phyloP scores from a whole-genome alignment of 2,113 vertebrate genomes.

The Grallaria varia region DNA sequence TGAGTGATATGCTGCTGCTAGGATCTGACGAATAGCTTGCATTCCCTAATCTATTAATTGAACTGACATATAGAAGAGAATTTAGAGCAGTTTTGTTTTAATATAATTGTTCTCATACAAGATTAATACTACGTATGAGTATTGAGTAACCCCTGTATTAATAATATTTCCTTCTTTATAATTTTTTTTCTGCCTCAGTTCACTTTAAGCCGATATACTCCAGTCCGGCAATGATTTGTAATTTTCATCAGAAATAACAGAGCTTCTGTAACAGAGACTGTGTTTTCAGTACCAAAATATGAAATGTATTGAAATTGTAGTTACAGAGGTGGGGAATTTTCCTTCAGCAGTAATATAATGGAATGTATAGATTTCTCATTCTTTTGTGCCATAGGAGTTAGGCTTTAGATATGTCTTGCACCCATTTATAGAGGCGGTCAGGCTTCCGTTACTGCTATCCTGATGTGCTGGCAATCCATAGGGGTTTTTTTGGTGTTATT shows the following conservation, averaged over 20 bases:
- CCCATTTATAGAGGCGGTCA: not conserved
- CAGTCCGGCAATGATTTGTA: not conserved
- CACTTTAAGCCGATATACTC: not conserved
- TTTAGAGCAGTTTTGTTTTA: not conserved
- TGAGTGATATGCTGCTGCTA: not conserved
- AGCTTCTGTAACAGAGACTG: not conserved
- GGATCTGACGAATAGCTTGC: not conserved
- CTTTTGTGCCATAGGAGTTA: not conserved
- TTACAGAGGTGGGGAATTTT: not conserved
- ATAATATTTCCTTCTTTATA: not conserved
- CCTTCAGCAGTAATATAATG: not conserved
- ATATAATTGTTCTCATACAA: not conserved
- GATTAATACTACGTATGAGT: not conserved
- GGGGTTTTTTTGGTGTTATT: not conserved
- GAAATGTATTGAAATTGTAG: not conserved
- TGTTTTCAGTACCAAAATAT: not conserved
- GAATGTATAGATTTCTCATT: not conserved
- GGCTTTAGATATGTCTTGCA: not conserved
- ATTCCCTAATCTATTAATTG: not conserved
- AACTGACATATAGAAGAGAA: not conserved
- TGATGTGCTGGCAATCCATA: not conserved
- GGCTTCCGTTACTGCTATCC: not conserved
- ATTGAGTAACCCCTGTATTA: not conserved
- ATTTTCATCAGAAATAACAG: slow-evolving; percentile 24
- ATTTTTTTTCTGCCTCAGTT: not conserved